Evolutionary conservation across 2,888 invertebrate genomes (phyloP), one percentile per base, ranked within the genome.

Genomic region (Nomada ruficornis): DNA sequence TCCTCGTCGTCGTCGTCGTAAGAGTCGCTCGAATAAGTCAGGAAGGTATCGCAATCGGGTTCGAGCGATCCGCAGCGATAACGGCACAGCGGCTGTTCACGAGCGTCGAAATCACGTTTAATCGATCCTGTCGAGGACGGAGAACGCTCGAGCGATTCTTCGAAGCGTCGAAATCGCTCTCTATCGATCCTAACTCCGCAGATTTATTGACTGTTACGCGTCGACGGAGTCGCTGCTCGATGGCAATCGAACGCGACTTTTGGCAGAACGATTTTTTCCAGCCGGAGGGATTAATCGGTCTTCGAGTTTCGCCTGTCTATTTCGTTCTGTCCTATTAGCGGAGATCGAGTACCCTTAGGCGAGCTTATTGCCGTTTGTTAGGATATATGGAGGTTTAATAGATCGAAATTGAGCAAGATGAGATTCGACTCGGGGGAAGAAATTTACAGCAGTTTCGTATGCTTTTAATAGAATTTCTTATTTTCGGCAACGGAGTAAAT

Each of bases 51-150:
- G 62, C 70, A 63, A 77, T 84, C 55, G 54, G 55, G 29, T 62
- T 72, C 44, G 67, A 77, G 67, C 83, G 82, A 82, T 50, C 57
- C 52, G 54, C 26, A 26, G n/a, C 55, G 71, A 67, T 68, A 23
- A 80, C 63, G 75, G 29, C 68, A 63, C 47, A 65, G 26, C 69
- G 77, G n/a, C 23, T 20, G 72, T 47, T 63, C 71, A n/a, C 57
- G 78, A 55, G 52, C 54, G 26, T 15, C 64, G 73, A 77, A 82
- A 73, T 77, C 68, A 15, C 76, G 76, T 64, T 69, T 82, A 76
- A 82, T 81, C 76, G 82, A 77, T 81, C 36, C 69, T 68, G 82
- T 70, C 82, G 65, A 50, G 54, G 57, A 10, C 68, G 54, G 44
- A 26, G 50, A 68, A 77, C 67, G 80, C 52, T 80, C 50, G 20